phyloP scores from a whole-genome alignment of 2,797 vertebrate species.

The Poeciliopsis presidionis region DNA sequence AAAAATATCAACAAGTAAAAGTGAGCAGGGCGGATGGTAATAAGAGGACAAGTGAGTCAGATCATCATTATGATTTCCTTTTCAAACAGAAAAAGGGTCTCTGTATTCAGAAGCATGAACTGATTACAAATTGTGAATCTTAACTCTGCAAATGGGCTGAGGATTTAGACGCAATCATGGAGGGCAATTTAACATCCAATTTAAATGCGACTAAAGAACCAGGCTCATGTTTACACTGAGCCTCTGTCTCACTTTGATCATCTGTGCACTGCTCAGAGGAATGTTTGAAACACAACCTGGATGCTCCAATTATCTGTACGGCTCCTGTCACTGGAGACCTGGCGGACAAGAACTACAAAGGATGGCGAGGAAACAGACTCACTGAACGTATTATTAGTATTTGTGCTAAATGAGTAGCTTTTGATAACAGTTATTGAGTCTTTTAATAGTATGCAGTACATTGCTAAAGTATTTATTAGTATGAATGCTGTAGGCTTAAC shows the following conservation, averaged over 20 bases:
- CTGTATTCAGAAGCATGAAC: neutral
- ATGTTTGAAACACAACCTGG: neutral
- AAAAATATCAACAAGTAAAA: neutral
- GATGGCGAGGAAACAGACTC: neutral
- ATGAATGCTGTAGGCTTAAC: too few relatives aligned
- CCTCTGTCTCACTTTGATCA: conserved; percentile 1
- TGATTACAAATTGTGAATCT: neutral
- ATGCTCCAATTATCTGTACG: neutral
- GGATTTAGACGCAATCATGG: neutral
- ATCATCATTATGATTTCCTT: neutral
- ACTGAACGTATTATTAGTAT: neutral
- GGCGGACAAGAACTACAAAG: neutral
- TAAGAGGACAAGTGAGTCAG: neutral
- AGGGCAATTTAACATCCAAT: neutral
- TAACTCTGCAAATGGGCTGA: neutral
- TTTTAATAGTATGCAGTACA: neutral
- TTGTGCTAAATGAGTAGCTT: neutral
- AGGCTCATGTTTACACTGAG: neutral
- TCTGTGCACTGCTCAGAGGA: neutral
- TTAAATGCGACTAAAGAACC: neutral
- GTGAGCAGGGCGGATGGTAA: neutral
- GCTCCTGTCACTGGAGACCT: neutral
- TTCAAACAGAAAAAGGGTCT: neutral
- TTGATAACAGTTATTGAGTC: neutral
- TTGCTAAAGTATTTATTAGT: neutral